Percentiles rank a stretch among this genome's conserved stretches.
Evolutionary conservation across 2,113 vertebrate species (phyloP).

Genomic region (Thinocorus orbignyianus): DNA sequence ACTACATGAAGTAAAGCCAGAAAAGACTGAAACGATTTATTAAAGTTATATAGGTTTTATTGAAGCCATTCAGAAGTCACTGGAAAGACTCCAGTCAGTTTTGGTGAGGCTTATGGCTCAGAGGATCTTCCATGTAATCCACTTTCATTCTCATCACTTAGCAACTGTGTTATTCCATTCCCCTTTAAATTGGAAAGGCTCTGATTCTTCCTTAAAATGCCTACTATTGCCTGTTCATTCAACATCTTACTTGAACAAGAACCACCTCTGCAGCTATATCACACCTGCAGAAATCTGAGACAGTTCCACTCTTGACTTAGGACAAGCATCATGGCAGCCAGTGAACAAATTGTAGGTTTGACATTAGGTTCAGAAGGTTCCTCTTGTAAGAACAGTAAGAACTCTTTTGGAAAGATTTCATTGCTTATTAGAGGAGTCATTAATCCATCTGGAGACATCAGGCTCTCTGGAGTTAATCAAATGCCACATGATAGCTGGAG

Average conservation of each 20-base stretch:
- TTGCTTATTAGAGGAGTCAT: conserved; percentile 12
- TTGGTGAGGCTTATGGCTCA: neutral
- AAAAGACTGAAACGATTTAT: neutral
- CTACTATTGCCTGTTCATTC: neutral
- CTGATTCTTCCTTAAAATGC: neutral
- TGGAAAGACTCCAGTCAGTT: conserved; percentile 6
- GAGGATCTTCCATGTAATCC: neutral
- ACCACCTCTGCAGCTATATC: neutral
- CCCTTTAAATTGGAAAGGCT: neutral
- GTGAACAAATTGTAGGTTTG: neutral
- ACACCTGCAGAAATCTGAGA: neutral
- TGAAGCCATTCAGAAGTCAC: neutral
- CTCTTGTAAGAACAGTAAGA: neutral
- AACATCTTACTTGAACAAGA: neutral
- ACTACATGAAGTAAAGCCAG: neutral
- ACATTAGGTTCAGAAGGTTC: neutral
- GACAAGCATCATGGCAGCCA: neutral
- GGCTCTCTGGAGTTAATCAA: conserved; percentile 38
- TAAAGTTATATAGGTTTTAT: neutral
- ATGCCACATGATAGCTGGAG: neutral
- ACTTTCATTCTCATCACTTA: conserved; percentile 20
- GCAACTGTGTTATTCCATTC: neutral
- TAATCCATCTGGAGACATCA: conserved; percentile 31
- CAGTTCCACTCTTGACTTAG: neutral
- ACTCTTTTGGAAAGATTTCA: conserved; percentile 33